Conservation (phyloP, 2,113 vertebrate species). For the Progne subis region DNA sequence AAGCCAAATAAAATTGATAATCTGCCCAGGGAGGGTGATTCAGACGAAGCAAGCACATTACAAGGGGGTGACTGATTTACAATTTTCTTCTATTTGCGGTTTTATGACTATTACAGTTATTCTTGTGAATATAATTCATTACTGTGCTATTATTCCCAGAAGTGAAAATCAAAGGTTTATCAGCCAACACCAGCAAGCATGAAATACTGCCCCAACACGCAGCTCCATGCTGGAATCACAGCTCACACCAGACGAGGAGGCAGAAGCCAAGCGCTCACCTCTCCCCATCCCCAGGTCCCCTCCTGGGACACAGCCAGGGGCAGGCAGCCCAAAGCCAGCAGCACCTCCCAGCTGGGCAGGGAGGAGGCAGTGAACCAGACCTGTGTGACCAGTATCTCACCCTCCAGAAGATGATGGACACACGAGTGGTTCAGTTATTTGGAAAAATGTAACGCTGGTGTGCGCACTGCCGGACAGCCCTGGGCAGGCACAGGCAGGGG, state of each 20-base stretch:
- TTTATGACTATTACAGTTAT: conserved; percentile 74
- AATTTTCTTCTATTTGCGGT: conserved; percentile 63
- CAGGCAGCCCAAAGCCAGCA: neutral
- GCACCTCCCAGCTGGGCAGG: neutral
- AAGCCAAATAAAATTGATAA: conserved; percentile 70
- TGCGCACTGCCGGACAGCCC: neutral
- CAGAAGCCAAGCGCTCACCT: fast-evolving
- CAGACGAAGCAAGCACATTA: conserved; percentile 64
- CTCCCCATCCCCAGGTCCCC: neutral
- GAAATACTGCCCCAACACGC: neutral
- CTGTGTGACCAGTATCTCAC: neutral
- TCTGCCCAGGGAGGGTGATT: conserved; percentile 68
- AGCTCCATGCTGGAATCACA: neutral
- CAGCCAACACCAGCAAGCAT: conserved; percentile 17
- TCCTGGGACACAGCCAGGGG: fast-evolving
- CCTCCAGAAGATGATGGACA: neutral
- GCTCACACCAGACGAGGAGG: neutral
- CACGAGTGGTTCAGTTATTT: neutral
- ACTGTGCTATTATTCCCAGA: conserved; percentile 70
- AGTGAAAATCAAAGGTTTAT: conserved; percentile 71
- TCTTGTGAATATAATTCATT: conserved; percentile 71
- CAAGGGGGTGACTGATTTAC: conserved; percentile 57
- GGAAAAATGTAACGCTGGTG: fast-evolving
- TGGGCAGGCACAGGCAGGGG: fast-evolving
- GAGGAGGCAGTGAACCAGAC: neutral